Evolutionary conservation across 2,113 vertebrate genomes (phyloP), one percentile per base, ranked within the genome.

Genomic region (Tyto alba): DNA sequence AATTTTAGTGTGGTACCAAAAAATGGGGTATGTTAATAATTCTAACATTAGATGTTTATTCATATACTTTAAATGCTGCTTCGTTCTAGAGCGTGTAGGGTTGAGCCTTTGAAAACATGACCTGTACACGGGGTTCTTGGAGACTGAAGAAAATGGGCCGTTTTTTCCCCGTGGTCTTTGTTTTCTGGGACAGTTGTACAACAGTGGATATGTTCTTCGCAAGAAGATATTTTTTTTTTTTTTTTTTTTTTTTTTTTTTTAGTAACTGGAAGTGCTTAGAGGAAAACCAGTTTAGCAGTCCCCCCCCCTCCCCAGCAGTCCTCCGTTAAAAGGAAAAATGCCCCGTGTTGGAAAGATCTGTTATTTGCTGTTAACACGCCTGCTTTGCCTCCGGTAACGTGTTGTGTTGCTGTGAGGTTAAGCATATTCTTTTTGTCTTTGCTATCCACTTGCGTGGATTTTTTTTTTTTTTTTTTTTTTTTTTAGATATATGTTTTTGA

Each of bases 101-200:
- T 32, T 14, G 67, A 95, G 85, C 92, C 86, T 93, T 87, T 79
- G 84, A 68, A 93, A 86, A 67, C 78, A 84, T 90, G 95, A 96
- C 95, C 97, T 95, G 87, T 91, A 89, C 48, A 48, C 16, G 20
- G 93, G 92, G 90, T 89, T 98, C 97, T 96, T 80, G 91, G 92
- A 93, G 94, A 36, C 78, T 41, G 84, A 69, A 75, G 91, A 98
- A 98, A 98, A 90, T 98, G 97, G 98, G 98, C 94, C 98, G 97
- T 74, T 77, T 79, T 94, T 97, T 98, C 98, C 98, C 97, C 93
- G 77, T 92, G 97, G 98, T 95, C 96, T 95, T 94, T 98, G 96
- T 98, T 98, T 98, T 98, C 98, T 98, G 97, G 98, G 98, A 93
- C 98, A 97, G 95, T 91, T 78, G 94, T 93, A 85, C 72, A 84